Evolutionary conservation across 2,888 invertebrate species (phyloP).

Genomic region (Agonopterix subpropinquella): DNA sequence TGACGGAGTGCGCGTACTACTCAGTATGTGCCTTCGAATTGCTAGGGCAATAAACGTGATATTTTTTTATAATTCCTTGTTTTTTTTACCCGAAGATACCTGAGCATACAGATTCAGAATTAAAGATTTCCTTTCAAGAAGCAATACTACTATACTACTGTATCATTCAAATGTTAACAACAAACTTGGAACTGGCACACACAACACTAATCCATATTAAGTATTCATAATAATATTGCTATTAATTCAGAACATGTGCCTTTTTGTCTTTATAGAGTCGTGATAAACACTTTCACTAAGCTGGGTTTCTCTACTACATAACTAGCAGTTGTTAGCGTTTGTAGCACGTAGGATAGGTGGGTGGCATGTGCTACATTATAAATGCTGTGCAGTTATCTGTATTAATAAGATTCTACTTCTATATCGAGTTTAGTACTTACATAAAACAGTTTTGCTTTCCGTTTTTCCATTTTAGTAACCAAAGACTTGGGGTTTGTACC

Average conservation of each 20-base stretch:
- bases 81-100: conserved; percentile 19
- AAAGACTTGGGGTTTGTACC: conserved; percentile 1
- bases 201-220: too few species aligned
- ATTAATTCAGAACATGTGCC: conserved; percentile 1
- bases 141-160: too few species aligned
- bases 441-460: neutral
- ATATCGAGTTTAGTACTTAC: too few species aligned
- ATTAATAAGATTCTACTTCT: neutral
- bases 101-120: too few species aligned
- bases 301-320: conserved; percentile 59
- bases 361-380: conserved; percentile 3
- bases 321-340: conserved; percentile 37
- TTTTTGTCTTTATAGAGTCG: conserved; percentile 3
- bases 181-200: too few species aligned
- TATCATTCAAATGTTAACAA: too few species aligned
- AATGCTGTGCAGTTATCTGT: neutral
- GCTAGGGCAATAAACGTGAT: conserved; percentile 73
- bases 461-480: neutral
- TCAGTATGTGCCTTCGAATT: conserved; percentile 72
- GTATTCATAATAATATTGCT: neutral
- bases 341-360: conserved; percentile 28
- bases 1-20: conserved; percentile 69
- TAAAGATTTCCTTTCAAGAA: too few species aligned
- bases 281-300: conserved; percentile 49
- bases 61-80: conserved; percentile 54